Base-by-base conservation (phyloP, 1,140 invertebrate genomes). In the Drosophila oshimai region DNA sequence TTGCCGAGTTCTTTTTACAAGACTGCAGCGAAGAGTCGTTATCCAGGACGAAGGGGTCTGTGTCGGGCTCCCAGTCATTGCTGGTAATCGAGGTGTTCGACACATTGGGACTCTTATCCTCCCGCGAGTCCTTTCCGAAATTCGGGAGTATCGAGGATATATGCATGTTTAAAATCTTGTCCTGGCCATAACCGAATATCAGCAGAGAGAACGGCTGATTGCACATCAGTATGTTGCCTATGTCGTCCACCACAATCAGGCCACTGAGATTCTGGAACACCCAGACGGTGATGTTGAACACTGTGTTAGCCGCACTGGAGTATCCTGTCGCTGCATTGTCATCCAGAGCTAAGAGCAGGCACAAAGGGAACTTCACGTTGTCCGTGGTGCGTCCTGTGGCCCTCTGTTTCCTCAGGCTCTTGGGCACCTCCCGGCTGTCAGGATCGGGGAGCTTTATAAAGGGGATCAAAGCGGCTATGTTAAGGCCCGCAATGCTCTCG, bases 191-290 rank as follows among this genome's bases (percentile, higher is more conserved):
- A 6, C 94, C 94, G 83, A 95, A 94, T 10, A 94, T 93, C 22
- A 95, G 88, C 78, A 93, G 92, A 0, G 94, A 92, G 75, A 95
- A 95, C 76, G 94, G 94, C 68, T 94, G 93, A 84, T 95, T 95
- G 62, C 94, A 94, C 9, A 93, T 93, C 10, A 93, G 93, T 46
- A 95, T 93, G n/a, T 92, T 91, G 4, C 93, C 94, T 57, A 92
- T 90, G 6, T 94, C 93, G 51, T 93, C 92, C 1, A 95, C 91
- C 7, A 94, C 94, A 13, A 95, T 92, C n/a, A 95, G 89, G 9
- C 94, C 94, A 81, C 94, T 95, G 41, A 95, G 93, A 75, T 94
- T 95, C 65, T 93, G 93, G 69, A 94, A 95, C 5, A 95, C 92
- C 90, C 92, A 91, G 33, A 93, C 89, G 74, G 92, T 92, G 4